A percentile compares a stretch with the other conserved stretches of the same genome.
Evolutionary conservation across 1,140 invertebrate species (phyloP).

Genomic region (Hypothenemus hampei): DNA sequence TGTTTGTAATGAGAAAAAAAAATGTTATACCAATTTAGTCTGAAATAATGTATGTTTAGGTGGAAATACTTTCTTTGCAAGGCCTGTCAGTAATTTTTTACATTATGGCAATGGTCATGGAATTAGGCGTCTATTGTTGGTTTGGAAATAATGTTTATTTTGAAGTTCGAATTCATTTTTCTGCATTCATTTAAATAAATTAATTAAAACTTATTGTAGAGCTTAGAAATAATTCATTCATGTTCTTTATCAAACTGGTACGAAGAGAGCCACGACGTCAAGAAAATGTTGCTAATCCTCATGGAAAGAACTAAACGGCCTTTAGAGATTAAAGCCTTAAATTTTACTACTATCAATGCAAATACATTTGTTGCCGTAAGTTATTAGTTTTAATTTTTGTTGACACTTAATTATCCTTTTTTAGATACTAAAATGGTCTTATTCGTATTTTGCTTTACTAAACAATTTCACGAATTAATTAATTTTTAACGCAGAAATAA

Average conservation of each 20-base stretch:
- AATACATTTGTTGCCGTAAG: no score
- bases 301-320: slow-evolving; percentile 34
- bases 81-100: slow-evolving; percentile 19
- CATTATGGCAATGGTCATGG: slow-evolving; percentile 31
- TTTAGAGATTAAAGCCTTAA: slow-evolving; percentile 31
- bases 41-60: slow-evolving; percentile 6
- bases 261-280: slow-evolving; percentile 21
- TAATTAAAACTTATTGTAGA: slow-evolving; percentile 27
- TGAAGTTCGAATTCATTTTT: slow-evolving; percentile 25
- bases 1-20: neutral
- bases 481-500: no score
- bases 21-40: neutral
- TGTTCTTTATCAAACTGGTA: slow-evolving; percentile 34
- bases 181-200: neutral
- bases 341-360: slow-evolving; percentile 5
- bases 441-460: no score
- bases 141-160: slow-evolving; percentile 38
- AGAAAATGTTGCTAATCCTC: no score
- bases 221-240: slow-evolving; percentile 28
- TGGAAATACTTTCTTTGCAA: slow-evolving; percentile 5
- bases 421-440: no score
- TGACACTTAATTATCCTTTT: no score
- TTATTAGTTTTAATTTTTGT: no score
- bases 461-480: no score
- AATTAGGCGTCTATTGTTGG: slow-evolving; percentile 40